These are phyloP conservation scores for Danaus chrysippus DNA, from an alignment of 2,888 invertebrate species.

Conservation along the genomic window DNA sequence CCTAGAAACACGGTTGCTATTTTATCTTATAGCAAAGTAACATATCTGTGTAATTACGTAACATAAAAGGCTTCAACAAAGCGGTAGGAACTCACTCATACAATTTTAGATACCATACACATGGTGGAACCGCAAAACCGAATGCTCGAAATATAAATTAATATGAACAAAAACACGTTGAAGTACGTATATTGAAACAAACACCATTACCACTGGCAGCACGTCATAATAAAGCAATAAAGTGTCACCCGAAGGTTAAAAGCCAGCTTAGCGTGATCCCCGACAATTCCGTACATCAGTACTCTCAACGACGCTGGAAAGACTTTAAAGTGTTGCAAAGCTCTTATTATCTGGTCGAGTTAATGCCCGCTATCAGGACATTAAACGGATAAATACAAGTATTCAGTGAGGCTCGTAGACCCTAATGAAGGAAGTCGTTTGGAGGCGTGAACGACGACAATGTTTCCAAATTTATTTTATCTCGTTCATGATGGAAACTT, in stretches of 20 bases:
- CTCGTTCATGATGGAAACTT: not conserved
- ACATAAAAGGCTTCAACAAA: too few relatives aligned
- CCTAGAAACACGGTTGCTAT: too few relatives aligned
- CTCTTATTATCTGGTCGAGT: slow-evolving; percentile 36
- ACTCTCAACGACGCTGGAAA: slow-evolving; percentile 6
- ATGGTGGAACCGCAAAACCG: too few relatives aligned
- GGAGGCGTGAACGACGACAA: slow-evolving; percentile 2
- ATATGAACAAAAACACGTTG: not conserved
- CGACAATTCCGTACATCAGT: slow-evolving; percentile 3
- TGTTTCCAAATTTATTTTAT: slow-evolving; percentile 6
- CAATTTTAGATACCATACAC: too few relatives aligned
- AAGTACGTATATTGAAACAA: not conserved
- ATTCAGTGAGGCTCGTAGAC: slow-evolving; percentile 30
- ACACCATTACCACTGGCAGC: not conserved
- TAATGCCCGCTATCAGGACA: slow-evolving; percentile 44
- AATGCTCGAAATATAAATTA: too few relatives aligned
- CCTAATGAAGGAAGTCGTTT: slow-evolving; percentile 47
- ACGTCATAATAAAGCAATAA: slow-evolving; percentile 14
- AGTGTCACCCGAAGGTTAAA: slow-evolving; percentile 8
- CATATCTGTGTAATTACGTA: too few relatives aligned
- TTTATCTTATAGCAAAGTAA: too few relatives aligned
- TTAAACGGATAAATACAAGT: slow-evolving; percentile 49
- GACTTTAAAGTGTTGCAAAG: slow-evolving; percentile 17
- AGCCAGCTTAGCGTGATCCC: slow-evolving; percentile 6
- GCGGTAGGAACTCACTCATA: too few relatives aligned